phyloP scores from a whole-genome alignment of 2,888 invertebrate species.

The Eulithis testata region DNA sequence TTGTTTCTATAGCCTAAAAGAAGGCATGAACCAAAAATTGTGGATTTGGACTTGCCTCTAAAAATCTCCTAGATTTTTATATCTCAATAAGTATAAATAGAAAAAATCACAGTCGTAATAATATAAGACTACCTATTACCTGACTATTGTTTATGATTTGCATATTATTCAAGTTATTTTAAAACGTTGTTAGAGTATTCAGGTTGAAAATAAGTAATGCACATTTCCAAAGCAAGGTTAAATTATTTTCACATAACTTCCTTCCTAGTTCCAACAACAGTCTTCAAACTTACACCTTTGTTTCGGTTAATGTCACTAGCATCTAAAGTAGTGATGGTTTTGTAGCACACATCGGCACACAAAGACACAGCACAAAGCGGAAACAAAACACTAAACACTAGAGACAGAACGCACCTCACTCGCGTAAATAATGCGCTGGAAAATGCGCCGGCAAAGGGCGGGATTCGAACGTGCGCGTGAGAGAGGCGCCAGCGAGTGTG shows the following conservation, averaged over 20 bases:
- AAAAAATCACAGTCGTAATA: not conserved
- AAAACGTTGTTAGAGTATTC: not conserved
- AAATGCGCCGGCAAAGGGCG: slow-evolving; percentile 68
- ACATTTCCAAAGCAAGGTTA: slow-evolving; percentile 6
- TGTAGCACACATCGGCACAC: slow-evolving; percentile 33
- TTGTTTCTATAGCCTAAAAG: no score
- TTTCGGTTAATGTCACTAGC: slow-evolving; percentile 3
- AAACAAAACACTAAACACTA: slow-evolving; percentile 34
- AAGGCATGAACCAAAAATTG: no score
- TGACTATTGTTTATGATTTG: not conserved
- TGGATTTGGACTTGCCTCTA: no score
- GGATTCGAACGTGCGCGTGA: slow-evolving; percentile 67
- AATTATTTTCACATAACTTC: slow-evolving; percentile 17
- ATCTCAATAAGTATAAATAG: no score
- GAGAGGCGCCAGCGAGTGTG: slow-evolving; percentile 72
- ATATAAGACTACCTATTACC: not conserved
- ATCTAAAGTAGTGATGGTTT: slow-evolving; percentile 17
- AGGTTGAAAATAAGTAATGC: not conserved
- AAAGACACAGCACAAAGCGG: slow-evolving; percentile 47
- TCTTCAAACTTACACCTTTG: slow-evolving; percentile 26
- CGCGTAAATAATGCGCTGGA: slow-evolving; percentile 55
- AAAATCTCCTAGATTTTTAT: no score
- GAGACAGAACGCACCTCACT: slow-evolving; percentile 72
- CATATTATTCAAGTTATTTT: not conserved
- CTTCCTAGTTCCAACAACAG: slow-evolving; percentile 3